These are phyloP conservation scores for Alouatta palliata DNA, from an alignment of 2,113 vertebrate species.

Conservation along the genomic window DNA sequence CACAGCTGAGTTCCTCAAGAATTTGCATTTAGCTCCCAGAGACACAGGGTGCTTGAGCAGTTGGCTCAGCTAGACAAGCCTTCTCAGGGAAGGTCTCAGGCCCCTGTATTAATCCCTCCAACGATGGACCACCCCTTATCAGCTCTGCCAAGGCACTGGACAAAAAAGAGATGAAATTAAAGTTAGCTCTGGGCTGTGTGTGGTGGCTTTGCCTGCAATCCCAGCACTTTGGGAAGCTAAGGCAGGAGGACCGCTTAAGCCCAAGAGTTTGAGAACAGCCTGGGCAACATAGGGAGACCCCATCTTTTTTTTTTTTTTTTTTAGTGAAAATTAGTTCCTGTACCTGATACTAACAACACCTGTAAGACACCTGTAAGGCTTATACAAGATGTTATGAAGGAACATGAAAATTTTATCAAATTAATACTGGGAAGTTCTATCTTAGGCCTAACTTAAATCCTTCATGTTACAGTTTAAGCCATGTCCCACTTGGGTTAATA, in stretches of 20 bases:
- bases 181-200: no score
- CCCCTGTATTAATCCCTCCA: neutral
- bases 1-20: constrained; percentile 4
- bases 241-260: no score
- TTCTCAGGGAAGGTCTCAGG: neutral
- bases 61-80: neutral
- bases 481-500: constrained; percentile 62
- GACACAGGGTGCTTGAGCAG: neutral
- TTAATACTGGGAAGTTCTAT: constrained; percentile 52
- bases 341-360: neutral
- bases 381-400: neutral
- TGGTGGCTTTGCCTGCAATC: no score
- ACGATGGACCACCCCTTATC: neutral
- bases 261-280: no score
- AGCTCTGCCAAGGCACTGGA: neutral
- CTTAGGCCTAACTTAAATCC: constrained; percentile 47
- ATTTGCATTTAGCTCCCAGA: neutral
- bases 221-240: no score
- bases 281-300: no score
- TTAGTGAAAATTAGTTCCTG: neutral
- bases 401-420: constrained; percentile 38
- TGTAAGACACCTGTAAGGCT: neutral
- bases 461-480: constrained; percentile 28
- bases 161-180: constrained; percentile 38
- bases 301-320: no score